A percentile compares a stretch with the other conserved stretches of the same genome.
These are phyloP conservation scores for Trematomus loennbergii DNA, from an alignment of 2,113 vertebrate genomes.

Conservation along the genomic window DNA sequence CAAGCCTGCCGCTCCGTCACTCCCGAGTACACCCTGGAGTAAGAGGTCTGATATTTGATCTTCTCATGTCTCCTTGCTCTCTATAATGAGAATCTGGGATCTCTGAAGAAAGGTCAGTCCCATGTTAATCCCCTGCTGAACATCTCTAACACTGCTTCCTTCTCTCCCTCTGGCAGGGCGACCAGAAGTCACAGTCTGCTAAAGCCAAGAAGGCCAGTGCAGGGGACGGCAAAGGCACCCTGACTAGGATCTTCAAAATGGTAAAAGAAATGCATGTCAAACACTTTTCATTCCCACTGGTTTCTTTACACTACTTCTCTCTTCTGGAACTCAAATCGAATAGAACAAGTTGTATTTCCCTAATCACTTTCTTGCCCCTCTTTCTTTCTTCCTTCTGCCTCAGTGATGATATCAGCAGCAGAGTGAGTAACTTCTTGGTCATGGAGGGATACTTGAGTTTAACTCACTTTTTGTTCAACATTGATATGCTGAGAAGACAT, in stretches of 20 bases:
- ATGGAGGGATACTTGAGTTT: conserved; percentile 36
- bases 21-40: background rate
- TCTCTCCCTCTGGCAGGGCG: conserved; percentile 69
- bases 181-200: conserved; percentile 82
- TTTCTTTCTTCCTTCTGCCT: conserved; percentile 37
- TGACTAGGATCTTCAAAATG: conserved; percentile 99
- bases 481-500: conserved; percentile 51
- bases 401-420: conserved; percentile 79
- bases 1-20: background rate
- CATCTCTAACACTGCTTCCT: background rate
- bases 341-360: conserved; percentile 10
- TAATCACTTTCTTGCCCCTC: conserved; percentile 39
- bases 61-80: background rate
- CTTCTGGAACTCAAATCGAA: conserved; percentile 3
- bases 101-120: conserved; percentile 1
- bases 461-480: conserved; percentile 45
- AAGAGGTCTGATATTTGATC: background rate
- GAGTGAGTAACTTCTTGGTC: conserved; percentile 78
- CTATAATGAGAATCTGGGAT: background rate
- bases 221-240: conserved; percentile 92
- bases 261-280: conserved; percentile 80
- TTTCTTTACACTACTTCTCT: background rate
- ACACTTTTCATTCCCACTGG: background rate
- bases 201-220: conserved; percentile 91
- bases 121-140: background rate